phyloP scores from a whole-genome alignment of 2,113 vertebrate genomes.

The Anolis carolinensis region DNA sequence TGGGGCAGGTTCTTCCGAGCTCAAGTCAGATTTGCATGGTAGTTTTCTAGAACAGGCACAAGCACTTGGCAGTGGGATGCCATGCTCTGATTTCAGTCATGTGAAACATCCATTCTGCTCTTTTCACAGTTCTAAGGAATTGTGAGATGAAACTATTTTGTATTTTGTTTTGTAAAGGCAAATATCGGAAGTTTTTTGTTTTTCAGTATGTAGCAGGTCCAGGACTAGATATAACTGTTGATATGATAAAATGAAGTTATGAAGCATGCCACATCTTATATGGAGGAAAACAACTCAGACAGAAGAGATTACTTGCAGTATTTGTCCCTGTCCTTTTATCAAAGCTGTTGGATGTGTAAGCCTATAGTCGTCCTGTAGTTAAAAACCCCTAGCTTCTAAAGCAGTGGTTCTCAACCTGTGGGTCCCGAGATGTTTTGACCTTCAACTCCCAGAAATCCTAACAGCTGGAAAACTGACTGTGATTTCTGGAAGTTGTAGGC shows the following conservation, averaged over 20 bases:
- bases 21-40: background rate
- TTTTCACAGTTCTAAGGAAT: background rate
- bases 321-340: background rate
- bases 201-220: background rate
- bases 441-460: too few relatives aligned
- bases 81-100: conserved; percentile 21
- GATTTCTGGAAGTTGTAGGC: too few relatives aligned
- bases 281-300: background rate
- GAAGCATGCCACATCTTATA: background rate
- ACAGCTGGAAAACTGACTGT: too few relatives aligned
- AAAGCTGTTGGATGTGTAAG: background rate
- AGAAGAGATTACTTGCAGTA: background rate
- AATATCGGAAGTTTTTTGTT: background rate
- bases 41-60: conserved; percentile 27
- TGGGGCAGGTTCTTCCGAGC: background rate
- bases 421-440: too few relatives aligned
- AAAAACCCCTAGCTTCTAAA: background rate
- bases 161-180: background rate
- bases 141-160: background rate
- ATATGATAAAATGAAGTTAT: background rate
- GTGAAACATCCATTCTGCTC: conserved; percentile 5
- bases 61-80: conserved; percentile 10
- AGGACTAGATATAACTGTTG: background rate
- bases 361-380: background rate
- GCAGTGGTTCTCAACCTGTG: too few relatives aligned